A percentile compares a stretch with the other conserved stretches of the same genome.
Conservation (phyloP, 2,113 vertebrate species). For the Emydocephalus ijimae region DNA sequence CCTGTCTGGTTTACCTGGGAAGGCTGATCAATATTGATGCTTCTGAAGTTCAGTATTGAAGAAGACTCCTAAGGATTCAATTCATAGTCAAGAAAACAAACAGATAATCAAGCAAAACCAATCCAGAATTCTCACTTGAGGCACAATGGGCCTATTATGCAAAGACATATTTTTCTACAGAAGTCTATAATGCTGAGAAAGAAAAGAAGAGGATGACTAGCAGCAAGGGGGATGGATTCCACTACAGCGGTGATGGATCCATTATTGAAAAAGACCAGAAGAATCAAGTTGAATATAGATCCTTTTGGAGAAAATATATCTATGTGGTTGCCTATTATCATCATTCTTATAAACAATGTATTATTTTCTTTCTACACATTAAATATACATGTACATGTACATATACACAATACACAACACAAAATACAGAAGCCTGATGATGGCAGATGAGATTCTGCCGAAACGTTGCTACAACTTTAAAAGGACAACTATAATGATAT, state of each 20-base stretch:
- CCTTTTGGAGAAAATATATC: background rate
- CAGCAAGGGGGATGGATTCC: background rate
- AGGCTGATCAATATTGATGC: background rate
- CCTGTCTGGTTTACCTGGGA: no score
- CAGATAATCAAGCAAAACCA: background rate
- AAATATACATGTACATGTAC: no score
- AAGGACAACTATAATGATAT: no score
- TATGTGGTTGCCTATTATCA: background rate
- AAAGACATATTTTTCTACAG: no score
- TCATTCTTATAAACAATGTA: background rate
- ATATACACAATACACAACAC: no score
- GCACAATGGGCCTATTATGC: background rate
- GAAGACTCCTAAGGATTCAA: background rate
- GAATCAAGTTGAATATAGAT: background rate
- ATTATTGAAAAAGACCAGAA: background rate
- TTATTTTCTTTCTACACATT: background rate
- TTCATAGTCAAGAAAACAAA: background rate
- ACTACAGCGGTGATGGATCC: background rate
- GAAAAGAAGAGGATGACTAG: background rate
- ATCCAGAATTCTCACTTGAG: background rate
- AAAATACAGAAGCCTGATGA: no score
- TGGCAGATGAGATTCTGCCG: no score
- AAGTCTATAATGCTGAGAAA: background rate
- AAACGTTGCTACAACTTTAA: no score
- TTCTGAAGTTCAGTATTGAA: background rate